Evolutionary conservation across 2,797 vertebrate genomes (phyloP).

Genomic region (Octomys mimax): DNA sequence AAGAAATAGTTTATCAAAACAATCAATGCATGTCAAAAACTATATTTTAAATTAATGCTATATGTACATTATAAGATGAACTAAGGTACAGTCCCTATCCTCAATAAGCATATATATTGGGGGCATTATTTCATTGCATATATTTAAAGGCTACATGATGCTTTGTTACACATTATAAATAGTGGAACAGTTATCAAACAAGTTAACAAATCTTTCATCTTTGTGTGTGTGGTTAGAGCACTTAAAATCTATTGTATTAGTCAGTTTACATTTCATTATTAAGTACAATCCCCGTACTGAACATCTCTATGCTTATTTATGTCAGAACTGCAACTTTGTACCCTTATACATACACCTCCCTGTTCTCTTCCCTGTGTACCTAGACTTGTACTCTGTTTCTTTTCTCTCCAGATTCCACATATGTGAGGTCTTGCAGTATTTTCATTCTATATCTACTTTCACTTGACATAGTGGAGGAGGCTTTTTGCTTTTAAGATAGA

Average conservation of each 20-base stretch:
- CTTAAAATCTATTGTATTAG: not conserved
- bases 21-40: constrained; percentile 14
- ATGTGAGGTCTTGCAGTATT: not conserved
- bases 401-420: not conserved
- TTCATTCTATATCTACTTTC: not conserved
- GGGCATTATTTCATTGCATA: not conserved
- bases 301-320: not conserved
- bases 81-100: not conserved
- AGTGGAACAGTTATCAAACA: not conserved
- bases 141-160: constrained; percentile 6
- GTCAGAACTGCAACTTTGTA: not conserved
- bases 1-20: not conserved
- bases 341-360: not conserved
- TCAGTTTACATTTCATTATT: not conserved
- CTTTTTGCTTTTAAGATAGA: too few species aligned
- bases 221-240: not conserved
- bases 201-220: not conserved
- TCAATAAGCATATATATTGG: not conserved
- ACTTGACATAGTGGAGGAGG: not conserved
- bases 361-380: not conserved
- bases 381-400: not conserved
- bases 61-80: not conserved
- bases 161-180: not conserved
- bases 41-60: not conserved
- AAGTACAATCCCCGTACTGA: not conserved